Percentiles rank a stretch among this genome's conserved stretches.
Evolutionary conservation across 2,888 invertebrate genomes (phyloP).

Genomic region (Tiliacea aurago): DNA sequence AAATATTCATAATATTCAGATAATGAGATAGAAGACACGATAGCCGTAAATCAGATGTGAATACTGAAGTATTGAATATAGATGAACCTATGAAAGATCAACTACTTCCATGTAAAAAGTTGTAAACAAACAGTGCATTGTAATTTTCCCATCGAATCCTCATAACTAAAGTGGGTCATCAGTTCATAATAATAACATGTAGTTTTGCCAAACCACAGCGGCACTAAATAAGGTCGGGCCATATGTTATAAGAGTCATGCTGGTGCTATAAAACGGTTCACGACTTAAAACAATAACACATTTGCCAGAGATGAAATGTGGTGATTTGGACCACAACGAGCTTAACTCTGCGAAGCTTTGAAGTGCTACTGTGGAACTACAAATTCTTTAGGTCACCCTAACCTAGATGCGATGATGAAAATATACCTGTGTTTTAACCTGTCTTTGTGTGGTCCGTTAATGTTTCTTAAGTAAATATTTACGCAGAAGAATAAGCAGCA

Average conservation of each 20-base stretch:
- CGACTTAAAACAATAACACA: constrained; percentile 86
- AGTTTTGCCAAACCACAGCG: constrained; percentile 70
- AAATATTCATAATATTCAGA: constrained; percentile 2
- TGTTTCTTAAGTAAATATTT: constrained; percentile 22
- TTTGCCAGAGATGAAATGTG: constrained; percentile 77
- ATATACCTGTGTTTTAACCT: constrained; percentile 31
- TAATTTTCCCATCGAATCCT: constrained; percentile 58
- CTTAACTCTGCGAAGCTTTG: constrained; percentile 51
- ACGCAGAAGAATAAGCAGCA: constrained; percentile 2
- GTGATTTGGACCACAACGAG: constrained; percentile 72
- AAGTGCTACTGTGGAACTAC: constrained; percentile 68
- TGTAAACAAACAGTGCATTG: constrained; percentile 41
- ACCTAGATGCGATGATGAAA: constrained; percentile 26
- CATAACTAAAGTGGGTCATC: constrained; percentile 57
- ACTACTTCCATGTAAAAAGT: constrained; percentile 4
- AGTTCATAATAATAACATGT: constrained; percentile 44
- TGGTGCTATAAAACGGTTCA: constrained; percentile 74
- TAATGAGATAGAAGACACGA: neutral
- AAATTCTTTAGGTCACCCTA: constrained; percentile 70
- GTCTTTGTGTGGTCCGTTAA: constrained; percentile 30
- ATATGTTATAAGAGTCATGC: constrained; percentile 66
- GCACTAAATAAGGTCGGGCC: constrained; percentile 72
- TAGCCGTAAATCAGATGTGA: constrained; percentile 10
- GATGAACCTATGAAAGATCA: constrained; percentile 14
- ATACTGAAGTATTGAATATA: constrained; percentile 5